Percentiles rank a stretch among this genome's conserved stretches.
Evolutionary conservation across 1,140 invertebrate species (phyloP).

Genomic region (Heliconius congener): DNA sequence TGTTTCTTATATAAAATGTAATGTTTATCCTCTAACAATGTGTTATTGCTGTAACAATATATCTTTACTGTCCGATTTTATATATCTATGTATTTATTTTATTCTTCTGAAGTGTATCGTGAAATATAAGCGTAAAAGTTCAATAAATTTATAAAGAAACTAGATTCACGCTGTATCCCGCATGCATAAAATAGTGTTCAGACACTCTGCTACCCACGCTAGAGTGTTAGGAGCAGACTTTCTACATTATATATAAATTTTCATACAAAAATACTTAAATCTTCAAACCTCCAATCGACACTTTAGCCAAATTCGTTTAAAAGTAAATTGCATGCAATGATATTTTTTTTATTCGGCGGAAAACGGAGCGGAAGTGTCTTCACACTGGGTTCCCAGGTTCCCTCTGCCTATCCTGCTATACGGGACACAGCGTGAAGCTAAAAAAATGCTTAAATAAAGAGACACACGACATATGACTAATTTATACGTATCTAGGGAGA

Average conservation of each 20-base stretch:
- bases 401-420: too few relatives aligned
- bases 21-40: neutral
- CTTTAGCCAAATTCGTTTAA: neutral
- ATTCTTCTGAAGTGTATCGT: neutral
- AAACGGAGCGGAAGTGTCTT: too few relatives aligned
- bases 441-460: neutral
- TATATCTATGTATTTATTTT: neutral
- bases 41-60: neutral
- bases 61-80: neutral
- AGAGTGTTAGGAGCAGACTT: too few relatives aligned
- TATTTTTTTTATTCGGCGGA: neutral
- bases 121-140: neutral
- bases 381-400: too few relatives aligned
- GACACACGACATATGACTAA: neutral
- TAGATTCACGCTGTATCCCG: too few relatives aligned
- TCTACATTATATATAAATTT: too few relatives aligned
- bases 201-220: too few relatives aligned
- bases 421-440: too few relatives aligned
- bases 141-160: neutral
- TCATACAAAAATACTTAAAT: too few relatives aligned
- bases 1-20: neutral
- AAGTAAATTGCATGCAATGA: neutral
- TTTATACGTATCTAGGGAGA: conserved; percentile 12
- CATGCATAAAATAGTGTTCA: too few relatives aligned
- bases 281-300: neutral